Base-by-base conservation (phyloP, 2,113 vertebrate genomes). In the Lamprologus tigripictilis region DNA sequence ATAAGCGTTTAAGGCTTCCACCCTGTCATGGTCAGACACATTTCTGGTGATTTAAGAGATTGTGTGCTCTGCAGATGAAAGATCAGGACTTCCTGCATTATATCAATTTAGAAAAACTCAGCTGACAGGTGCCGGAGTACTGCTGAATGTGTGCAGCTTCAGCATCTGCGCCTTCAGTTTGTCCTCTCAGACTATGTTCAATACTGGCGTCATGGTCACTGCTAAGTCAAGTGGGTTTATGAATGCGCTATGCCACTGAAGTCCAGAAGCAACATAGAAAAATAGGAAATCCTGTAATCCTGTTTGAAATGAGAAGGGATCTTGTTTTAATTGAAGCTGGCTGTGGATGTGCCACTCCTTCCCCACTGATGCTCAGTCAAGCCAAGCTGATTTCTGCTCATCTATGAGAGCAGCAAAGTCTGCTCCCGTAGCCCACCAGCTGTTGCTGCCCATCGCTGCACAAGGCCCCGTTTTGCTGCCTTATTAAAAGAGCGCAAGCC, bases 231-330 rank as follows among this genome's bases (percentile, higher is more conserved):
- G 85, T 57, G 66, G 40, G 61, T 51, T 83, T 68, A 68, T 61
- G 78, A 92, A 80, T 76, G 10, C 9, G 35, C 84, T 47, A 51
- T 87, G 87, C 92, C 82, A 83, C 47, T 88, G 81, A 93, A 83
- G 90, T 88, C 81, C 82, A 78, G 83, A 79, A 82, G 82, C 53
- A 16, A 31, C 17, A 54, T 35, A 66, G 68, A 53, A 9, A 37
- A 90, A 87, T 42, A 88, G 82, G 91, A 94, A 95, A 94, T 93
- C 87, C 91, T 90, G 63, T 93, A 92, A 95, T 94, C 92, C 92
- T 63, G 84, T 93, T 92, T 83, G 91, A 89, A 92, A 89, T 66
- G 89, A 88, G 84, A 88, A 83, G 61, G 80, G 80, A 92, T 88
- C 80, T 82, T 86, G 68, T 89, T 95, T 94, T 93, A 92, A 95